phyloP scores from a whole-genome alignment of 1,140 invertebrate genomes.

The Scylla paramamosain region DNA sequence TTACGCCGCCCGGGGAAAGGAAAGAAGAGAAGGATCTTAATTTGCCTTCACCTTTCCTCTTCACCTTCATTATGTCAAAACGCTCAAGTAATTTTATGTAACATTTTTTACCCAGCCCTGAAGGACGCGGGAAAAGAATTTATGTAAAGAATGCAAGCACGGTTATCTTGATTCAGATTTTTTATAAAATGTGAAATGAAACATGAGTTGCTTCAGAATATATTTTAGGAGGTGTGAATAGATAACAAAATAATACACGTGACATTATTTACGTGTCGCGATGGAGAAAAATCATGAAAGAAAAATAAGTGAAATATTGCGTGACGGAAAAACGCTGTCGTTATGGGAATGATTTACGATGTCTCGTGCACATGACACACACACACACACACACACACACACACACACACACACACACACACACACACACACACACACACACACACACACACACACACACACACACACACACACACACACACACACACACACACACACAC shows the following conservation, averaged over 20 bases:
- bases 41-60: not conserved
- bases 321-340: not conserved
- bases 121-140: not conserved
- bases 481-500: slow-evolving; percentile 20
- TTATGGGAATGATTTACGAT: not conserved
- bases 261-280: not conserved
- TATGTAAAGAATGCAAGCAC: not conserved
- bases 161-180: no score
- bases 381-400: slow-evolving; percentile 19
- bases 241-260: no score
- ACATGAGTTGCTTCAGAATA: not conserved
- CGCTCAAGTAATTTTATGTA: slow-evolving; percentile 4
- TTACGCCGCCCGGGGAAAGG: not conserved
- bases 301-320: not conserved
- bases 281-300: not conserved
- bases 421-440: slow-evolving; percentile 18
- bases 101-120: no score
- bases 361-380: not conserved
- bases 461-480: slow-evolving; percentile 20
- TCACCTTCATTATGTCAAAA: not conserved
- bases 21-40: not conserved
- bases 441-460: slow-evolving; percentile 20
- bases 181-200: no score
- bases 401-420: slow-evolving; percentile 17
- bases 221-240: not conserved